Base-by-base conservation (phyloP, 2,113 vertebrate genomes). In the Odobenus rosmarus region DNA sequence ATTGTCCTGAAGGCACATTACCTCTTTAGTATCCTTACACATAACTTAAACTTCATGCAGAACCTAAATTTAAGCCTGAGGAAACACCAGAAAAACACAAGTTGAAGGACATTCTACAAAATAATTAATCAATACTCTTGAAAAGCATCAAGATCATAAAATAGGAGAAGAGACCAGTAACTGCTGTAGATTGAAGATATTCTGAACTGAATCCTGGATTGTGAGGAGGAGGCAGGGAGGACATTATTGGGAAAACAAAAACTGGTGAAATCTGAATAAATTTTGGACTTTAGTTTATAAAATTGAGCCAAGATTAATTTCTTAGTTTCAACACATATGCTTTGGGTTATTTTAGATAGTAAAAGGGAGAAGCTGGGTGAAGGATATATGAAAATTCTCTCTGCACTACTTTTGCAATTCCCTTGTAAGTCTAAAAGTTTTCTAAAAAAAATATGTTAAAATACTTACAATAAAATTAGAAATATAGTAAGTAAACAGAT, bases 181-280 rank as follows among this genome's bases (percentile, higher is more conserved):
- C 81, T 77, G 5, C 49, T 8, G 69, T 1, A 82, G 51, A 39
- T 33, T 76, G 46, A 72, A 57, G 57, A 82, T 55, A 57, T 79
- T 94, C 31, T 71, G 36, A 90, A 82, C 36, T 91, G n/a, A 21
- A 31, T 55, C 8, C 4, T 74, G 8, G 12, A 31, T 31, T 18
- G 26, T 36, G 72, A 16, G 39, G 42, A 0, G 2, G 14, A 46
- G 15, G 7, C 1, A 1, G 26, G 14, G 42, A 49, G 15, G 6
- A 57, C 4, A 39, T 57, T n/a, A 26, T 76, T 90, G 7, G 31
- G 42, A 83, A 86, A 88, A n/a, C 1, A 83, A 79, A 76, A 67
- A 39, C 1, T 61, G 19, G 14, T 88, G 36, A 59, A 72, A 33
- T 72, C 33, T 90, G 28, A 86, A 6, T 81, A 51, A 69, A 18